These are phyloP conservation scores for Auanema freiburgensis DNA, from an alignment of 2,888 invertebrate species.

Conservation along the genomic window DNA sequence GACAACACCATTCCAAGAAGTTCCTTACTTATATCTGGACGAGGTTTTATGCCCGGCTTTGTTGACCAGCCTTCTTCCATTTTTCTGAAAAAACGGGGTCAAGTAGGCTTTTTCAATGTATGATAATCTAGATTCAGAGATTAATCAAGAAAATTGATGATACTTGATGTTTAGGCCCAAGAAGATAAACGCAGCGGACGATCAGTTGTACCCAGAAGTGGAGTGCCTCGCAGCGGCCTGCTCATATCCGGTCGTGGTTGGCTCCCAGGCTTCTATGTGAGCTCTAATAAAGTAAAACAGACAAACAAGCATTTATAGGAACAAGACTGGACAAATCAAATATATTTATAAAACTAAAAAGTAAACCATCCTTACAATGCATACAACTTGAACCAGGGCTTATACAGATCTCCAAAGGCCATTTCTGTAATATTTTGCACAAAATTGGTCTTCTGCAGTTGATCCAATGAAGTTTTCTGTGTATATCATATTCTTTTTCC, in stretches of 20 bases:
- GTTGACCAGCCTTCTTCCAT: background rate
- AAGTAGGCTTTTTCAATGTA: constrained; percentile 1
- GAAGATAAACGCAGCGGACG: constrained; percentile 18
- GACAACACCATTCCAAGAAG: constrained; percentile 15
- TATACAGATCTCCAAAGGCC: too few species aligned
- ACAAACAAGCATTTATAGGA: too few species aligned
- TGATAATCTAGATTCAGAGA: background rate
- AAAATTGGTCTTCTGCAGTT: too few species aligned
- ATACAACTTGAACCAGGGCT: too few species aligned
- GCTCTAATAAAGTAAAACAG: constrained; percentile 6
- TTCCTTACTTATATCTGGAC: constrained; percentile 6
- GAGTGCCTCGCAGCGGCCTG: constrained; percentile 36
- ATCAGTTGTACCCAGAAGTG: constrained; percentile 10
- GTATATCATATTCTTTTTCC: too few species aligned
- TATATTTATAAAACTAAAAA: too few species aligned
- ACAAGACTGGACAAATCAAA: too few species aligned
- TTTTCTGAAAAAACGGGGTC: too few species aligned
- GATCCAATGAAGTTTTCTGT: too few species aligned
- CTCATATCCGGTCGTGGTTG: constrained; percentile 46
- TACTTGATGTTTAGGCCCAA: constrained; percentile 7
- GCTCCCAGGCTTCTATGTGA: constrained; percentile 43
- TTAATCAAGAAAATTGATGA: constrained; percentile 1
- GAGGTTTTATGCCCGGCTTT: constrained; percentile 18
- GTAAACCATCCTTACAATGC: too few species aligned
- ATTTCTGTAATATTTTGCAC: too few species aligned